These are phyloP conservation scores for Umimayanthus kanabou DNA, from an alignment of 92 coral and sea anemone genomes.

Conservation along the genomic window DNA sequence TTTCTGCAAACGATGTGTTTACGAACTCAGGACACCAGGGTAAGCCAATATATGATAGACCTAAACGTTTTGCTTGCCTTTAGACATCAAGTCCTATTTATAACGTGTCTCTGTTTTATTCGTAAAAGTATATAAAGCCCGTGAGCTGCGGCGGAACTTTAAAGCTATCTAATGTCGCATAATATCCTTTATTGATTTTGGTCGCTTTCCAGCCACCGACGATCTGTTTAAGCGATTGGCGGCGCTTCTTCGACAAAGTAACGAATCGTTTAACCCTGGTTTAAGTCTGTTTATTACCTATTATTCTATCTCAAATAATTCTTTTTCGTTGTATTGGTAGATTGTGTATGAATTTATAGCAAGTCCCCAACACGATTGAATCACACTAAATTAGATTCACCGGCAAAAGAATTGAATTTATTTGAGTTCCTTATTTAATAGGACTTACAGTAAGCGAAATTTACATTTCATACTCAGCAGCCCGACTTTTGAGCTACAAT, in stretches of 20 bases:
- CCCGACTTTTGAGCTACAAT: neutral
- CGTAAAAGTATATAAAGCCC: neutral
- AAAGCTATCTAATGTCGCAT: neutral
- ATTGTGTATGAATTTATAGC: neutral
- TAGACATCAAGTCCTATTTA: neutral
- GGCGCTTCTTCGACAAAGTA: neutral
- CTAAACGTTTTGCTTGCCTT: neutral
- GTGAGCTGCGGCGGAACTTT: neutral
- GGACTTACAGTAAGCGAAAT: conserved; percentile 13
- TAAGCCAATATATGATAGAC: conserved; percentile 11
- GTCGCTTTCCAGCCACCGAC: neutral
- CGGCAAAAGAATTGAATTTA: neutral
- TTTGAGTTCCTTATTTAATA: neutral
- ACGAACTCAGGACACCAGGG: conserved; percentile 63
- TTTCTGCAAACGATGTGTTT: conserved; percentile 80
- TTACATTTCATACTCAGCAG: neutral
- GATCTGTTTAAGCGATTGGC: neutral
- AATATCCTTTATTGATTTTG: neutral
- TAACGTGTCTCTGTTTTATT: neutral
- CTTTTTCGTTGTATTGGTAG: neutral
- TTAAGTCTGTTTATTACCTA: neutral
- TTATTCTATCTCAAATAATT: neutral
- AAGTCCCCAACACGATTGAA: neutral
- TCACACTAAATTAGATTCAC: neutral
- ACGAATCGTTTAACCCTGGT: neutral